Evolutionary conservation across 64 coral and sea anemone genomes (phyloP).

Genomic region (Montipora cactus): DNA sequence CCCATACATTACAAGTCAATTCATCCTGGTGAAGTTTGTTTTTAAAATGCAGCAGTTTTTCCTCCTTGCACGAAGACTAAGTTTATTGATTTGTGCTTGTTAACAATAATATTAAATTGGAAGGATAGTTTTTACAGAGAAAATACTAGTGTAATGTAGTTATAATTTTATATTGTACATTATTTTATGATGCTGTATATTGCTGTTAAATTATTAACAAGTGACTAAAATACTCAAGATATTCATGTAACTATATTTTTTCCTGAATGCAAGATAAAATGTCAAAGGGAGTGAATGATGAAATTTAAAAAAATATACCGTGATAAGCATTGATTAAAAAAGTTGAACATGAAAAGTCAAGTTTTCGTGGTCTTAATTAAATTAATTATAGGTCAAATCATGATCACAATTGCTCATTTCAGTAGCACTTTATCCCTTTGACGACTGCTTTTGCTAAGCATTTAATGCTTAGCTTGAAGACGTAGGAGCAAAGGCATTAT

Average conservation of each 20-base stretch:
- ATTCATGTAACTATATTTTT: slow-evolving; percentile 50
- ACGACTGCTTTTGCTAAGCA: no score
- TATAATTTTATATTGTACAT: slow-evolving; percentile 66
- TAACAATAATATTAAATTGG: neutral
- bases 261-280: neutral
- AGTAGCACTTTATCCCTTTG: no score
- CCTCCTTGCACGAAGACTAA: neutral
- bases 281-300: slow-evolving; percentile 15
- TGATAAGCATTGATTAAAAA: slow-evolving; percentile 23
- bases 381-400: no score
- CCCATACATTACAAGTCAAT: neutral
- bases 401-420: no score
- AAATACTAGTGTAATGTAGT: slow-evolving; percentile 34
- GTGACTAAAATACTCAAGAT: slow-evolving; percentile 5
- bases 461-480: no score
- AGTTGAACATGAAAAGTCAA: neutral
- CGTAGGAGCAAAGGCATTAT: no score
- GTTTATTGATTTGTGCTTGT: neutral
- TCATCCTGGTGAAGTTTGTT: neutral
- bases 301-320: neutral
- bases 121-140: slow-evolving; percentile 48
- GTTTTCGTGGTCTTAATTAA: neutral
- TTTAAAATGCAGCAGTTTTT: neutral
- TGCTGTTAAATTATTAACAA: slow-evolving; percentile 31
- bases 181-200: slow-evolving; percentile 55